These are phyloP conservation scores for Pseudonaja textilis DNA, from an alignment of 2,113 vertebrate genomes.

Conservation along the genomic window DNA sequence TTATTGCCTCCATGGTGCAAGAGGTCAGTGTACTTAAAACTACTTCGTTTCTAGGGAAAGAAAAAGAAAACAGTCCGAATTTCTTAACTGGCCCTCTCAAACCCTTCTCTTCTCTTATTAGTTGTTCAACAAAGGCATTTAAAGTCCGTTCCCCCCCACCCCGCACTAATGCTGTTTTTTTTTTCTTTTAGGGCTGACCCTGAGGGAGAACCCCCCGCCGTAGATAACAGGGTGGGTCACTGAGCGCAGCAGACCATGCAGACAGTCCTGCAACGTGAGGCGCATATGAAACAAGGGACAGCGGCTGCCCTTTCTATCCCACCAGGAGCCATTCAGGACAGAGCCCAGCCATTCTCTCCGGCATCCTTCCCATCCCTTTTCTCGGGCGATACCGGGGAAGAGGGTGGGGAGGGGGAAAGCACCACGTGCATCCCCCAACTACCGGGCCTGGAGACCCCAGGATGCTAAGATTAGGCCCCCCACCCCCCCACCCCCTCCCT, in stretches of 20 bases:
- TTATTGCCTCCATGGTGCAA: neutral
- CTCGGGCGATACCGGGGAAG: neutral
- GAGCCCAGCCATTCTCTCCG: neutral
- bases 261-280: slow-evolving; percentile 29
- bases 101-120: neutral
- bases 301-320: neutral
- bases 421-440: slow-evolving; percentile 10
- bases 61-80: neutral
- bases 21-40: neutral
- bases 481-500: too few relatives aligned
- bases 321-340: neutral
- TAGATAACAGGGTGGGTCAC: slow-evolving; percentile 15
- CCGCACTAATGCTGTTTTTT: neutral
- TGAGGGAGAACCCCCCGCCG: neutral
- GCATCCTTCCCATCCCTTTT: neutral
- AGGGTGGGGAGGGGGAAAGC: too few relatives aligned
- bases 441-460: neutral
- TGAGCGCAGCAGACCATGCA: slow-evolving; percentile 40
- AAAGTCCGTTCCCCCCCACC: neutral
- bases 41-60: neutral
- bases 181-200: neutral
- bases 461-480: neutral
- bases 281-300: slow-evolving; percentile 29
- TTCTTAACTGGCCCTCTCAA: neutral
- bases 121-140: slow-evolving; percentile 12